phyloP scores from a whole-genome alignment of 2,888 invertebrate species.

The Sepiola atlantica region DNA sequence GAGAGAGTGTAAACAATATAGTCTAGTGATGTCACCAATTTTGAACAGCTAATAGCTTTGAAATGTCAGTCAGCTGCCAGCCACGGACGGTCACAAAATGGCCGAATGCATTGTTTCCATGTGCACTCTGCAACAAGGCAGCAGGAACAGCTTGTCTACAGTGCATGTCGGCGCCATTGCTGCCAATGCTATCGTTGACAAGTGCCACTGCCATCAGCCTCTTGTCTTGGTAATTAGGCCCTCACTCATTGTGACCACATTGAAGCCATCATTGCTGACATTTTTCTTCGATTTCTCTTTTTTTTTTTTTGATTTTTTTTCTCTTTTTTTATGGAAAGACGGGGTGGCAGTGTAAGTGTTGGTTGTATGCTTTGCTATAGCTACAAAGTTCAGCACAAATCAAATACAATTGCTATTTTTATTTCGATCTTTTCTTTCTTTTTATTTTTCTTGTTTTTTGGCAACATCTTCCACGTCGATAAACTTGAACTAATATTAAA shows the following conservation, averaged over 20 bases:
- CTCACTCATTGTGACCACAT: not conserved
- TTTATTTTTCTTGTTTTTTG: not conserved
- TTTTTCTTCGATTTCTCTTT: not conserved
- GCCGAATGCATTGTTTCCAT: not conserved
- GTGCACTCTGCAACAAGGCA: conserved; percentile 32
- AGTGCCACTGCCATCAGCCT: conserved; percentile 32
- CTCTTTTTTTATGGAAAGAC: not conserved
- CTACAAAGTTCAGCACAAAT: not conserved
- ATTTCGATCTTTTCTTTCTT: not conserved
- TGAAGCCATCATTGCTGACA: conserved; percentile 5
- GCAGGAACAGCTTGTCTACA: conserved; percentile 20
- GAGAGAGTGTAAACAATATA: conserved; percentile 19
- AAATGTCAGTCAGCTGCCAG: conserved; percentile 32
- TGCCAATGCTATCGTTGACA: conserved; percentile 32
- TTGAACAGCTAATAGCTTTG: not conserved
- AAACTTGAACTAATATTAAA: not conserved
- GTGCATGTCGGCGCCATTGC: conserved; percentile 1
- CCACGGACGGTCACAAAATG: not conserved
- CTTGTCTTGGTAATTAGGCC: conserved; percentile 18
- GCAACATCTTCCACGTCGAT: not conserved
- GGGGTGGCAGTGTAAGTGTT: not conserved
- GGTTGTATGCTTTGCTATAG: not conserved
- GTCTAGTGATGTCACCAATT: conserved; percentile 9
- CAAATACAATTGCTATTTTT: conserved; percentile 4
- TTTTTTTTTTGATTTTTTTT: no score